Evolutionary conservation across 2,888 invertebrate species (phyloP).

Genomic region (Parascotia fuliginaria): DNA sequence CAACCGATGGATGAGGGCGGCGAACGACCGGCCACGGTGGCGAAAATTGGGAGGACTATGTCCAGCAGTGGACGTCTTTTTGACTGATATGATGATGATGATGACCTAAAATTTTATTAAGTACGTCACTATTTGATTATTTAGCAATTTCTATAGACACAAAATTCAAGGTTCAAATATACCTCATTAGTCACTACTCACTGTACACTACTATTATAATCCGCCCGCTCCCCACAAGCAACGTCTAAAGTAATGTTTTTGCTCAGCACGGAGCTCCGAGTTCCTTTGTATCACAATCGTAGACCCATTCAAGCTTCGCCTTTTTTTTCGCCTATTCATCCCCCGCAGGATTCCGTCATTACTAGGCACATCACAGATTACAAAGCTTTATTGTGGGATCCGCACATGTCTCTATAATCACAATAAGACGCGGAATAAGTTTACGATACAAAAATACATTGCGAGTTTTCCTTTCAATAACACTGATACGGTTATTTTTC

Average conservation of each 20-base stretch:
- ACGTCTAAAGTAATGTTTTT: conserved; percentile 53
- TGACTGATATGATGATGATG: no score
- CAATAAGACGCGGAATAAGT: conserved; percentile 21
- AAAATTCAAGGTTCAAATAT: neutral
- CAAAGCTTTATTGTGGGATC: conserved; percentile 41
- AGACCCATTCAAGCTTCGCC: conserved; percentile 53
- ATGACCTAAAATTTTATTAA: no score
- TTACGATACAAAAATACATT: neutral
- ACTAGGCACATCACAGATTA: conserved; percentile 41
- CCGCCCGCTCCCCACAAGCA: conserved; percentile 7
- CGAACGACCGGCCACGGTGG: no score
- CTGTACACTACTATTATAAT: neutral
- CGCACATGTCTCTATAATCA: conserved; percentile 13
- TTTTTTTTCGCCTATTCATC: conserved; percentile 54
- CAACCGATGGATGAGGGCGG: no score
- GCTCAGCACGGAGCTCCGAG: conserved; percentile 31
- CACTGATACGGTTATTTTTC: neutral
- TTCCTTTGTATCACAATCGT: conserved; percentile 57
- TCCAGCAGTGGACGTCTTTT: no score
- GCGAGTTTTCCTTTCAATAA: neutral
- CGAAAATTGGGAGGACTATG: no score
- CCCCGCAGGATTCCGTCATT: conserved; percentile 45
- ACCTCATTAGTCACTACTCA: neutral
- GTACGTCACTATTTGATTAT: no score
- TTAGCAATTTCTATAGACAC: neutral